phyloP scores from a whole-genome alignment of 2,888 invertebrate genomes.

The Pterobdella sp. region DNA sequence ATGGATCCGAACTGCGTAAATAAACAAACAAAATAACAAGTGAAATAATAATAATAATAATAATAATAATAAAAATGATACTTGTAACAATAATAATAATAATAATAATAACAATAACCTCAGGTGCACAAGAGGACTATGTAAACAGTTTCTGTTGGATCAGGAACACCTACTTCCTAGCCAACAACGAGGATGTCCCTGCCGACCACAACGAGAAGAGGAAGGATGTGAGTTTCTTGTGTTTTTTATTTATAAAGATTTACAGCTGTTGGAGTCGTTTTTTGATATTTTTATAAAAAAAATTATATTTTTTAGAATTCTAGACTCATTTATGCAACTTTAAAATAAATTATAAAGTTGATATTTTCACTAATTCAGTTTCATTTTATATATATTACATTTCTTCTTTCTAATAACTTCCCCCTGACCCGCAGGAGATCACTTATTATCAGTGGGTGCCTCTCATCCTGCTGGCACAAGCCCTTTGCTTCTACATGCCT shows the following conservation, averaged over 20 bases:
- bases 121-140: slow-evolving; percentile 48
- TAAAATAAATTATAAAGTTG: background rate
- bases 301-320: background rate
- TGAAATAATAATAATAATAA: too few relatives aligned
- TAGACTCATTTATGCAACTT: background rate
- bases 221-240: slow-evolving; percentile 1
- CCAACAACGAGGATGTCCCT: slow-evolving; percentile 47
- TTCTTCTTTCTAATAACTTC: too few relatives aligned
- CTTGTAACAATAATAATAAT: too few relatives aligned
- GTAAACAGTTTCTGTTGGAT: slow-evolving; percentile 55
- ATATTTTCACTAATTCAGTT: too few relatives aligned
- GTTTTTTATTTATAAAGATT: background rate
- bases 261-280: background rate
- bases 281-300: background rate
- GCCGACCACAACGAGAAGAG: slow-evolving; percentile 49
- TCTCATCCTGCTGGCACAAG: slow-evolving; percentile 51
- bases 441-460: slow-evolving; percentile 53
- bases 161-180: slow-evolving; percentile 50
- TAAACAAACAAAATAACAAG: too few relatives aligned
- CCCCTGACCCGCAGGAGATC: slow-evolving; percentile 43
- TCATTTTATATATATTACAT: too few relatives aligned
- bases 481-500: slow-evolving; percentile 53
- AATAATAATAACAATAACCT: background rate
- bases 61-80: too few relatives aligned
- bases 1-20: too few relatives aligned